Evolutionary conservation across 1,140 invertebrate species (phyloP), one percentile per base, ranked within the genome.

Genomic region (Drosophila sulfurigaster): DNA sequence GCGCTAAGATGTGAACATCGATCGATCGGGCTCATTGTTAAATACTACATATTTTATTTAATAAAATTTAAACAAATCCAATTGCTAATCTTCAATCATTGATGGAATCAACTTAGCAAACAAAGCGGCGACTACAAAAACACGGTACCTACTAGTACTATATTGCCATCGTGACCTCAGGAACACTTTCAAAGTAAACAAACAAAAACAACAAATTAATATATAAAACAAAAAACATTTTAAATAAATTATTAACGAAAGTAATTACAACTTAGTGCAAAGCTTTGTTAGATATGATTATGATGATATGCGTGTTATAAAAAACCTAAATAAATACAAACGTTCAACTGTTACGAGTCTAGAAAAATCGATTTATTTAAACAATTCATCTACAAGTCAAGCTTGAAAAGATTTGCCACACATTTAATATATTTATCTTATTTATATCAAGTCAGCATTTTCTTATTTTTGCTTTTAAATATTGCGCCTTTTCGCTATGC

Each of bases 341-440:
- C 82, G 82, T 81, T 85, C 75, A 86, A 87, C 72, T 79, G 82
- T 86, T 86, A 86, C 52, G 76, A 79, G 71, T 87, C 75, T 78
- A 69, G 10, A 75, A 72, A 25, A 76, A 25, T 56, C 49, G 66
- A 69, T 79, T 71, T 62, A 82, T 79, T 66, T 82, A 11, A 52
- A 71, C 65, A 62, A 75, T 75, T 51, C 59, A 52, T 41, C 8
- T 28, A 6, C 6, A 13, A 38, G 15, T 1, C 7, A 8, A 13
- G 51, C n/a, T 7, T n/a, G 51, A 15, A 4, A 15, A 4, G n/a
- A 1, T 52, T 52, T 52, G 43, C 1, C 2, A 46, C 13, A 46
- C 1, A 46, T 46, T 6, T 15, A 46, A 16, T 16, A 15, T 4
- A 15, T 46, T 16, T 6, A 4, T 15, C 8, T 46, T 46, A 25